phyloP scores from a whole-genome alignment of 1,140 invertebrate genomes.

The Drosophila bocqueti region DNA sequence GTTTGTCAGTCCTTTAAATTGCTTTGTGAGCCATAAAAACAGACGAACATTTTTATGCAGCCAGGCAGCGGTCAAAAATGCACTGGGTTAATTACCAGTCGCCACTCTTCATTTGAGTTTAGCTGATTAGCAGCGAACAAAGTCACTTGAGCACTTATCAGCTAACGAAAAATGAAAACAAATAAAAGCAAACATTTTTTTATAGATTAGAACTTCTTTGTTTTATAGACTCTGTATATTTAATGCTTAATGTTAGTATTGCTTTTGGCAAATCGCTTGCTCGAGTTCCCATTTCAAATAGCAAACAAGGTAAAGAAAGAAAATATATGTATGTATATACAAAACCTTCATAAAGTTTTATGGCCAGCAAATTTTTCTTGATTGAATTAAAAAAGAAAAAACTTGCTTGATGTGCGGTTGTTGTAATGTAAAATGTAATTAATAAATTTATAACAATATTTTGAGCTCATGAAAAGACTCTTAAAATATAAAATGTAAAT shows the following conservation, averaged over 20 bases:
- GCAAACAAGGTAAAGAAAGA: slow-evolving; percentile 41
- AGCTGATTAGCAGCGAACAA: slow-evolving; percentile 50
- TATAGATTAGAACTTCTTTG: slow-evolving; percentile 25
- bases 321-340: slow-evolving; percentile 10
- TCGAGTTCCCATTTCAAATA: slow-evolving; percentile 32
- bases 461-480: neutral
- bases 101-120: slow-evolving; percentile 57
- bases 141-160: slow-evolving; percentile 45
- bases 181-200: neutral
- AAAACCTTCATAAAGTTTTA: slow-evolving; percentile 67
- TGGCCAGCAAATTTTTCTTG: slow-evolving; percentile 46
- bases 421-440: neutral
- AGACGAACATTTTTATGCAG: slow-evolving; percentile 13
- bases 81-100: slow-evolving; percentile 78
- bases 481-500: too few species aligned
- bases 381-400: too few species aligned
- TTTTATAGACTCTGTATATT: neutral
- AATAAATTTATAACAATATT: neutral
- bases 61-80: slow-evolving; percentile 67
- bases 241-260: neutral
- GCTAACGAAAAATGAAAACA: slow-evolving; percentile 1
- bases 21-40: slow-evolving; percentile 36
- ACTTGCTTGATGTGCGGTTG: too few species aligned
- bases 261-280: slow-evolving; percentile 23
- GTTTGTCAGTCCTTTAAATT: slow-evolving; percentile 65